Evolutionary conservation across 2,888 invertebrate species (phyloP), one percentile per base, ranked within the genome.

Genomic region (Cyrtodaria siliqua): DNA sequence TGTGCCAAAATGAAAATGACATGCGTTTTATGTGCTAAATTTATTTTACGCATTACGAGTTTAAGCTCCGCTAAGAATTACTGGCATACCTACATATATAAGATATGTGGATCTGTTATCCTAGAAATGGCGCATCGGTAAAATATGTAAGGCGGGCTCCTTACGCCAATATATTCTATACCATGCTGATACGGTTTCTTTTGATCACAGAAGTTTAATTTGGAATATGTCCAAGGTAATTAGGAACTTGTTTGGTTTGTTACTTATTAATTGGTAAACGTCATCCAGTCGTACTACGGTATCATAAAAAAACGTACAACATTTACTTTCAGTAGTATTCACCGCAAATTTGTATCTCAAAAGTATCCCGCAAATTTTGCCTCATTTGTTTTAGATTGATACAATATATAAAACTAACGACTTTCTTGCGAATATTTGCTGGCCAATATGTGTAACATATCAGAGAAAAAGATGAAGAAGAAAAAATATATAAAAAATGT

Each of bases 161-260:
- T 9, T 6, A 44, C 44, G n/a, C n/a, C n/a, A n/a, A n/a, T n/a
- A n/a, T n/a, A n/a, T n/a, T 16, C 16, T 16, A 16, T 44, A 23
- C 23, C 56, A 56, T 18, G 56, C 56, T 56, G 56, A 20, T 56
- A 14, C 38, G 14, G 12, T n/a, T 23, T 33, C 40, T 33, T 64
- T 67, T 67, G 67, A 67, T 67, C 67, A 27, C 2, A 12, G 26
- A 33, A 44, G 29, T 33, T 57, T 38, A 27, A 59, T 49, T 67
- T 67, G 67, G 67, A 57, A 57, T 44, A 27, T 57, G 50, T 67
- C 67, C 67, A 67, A 67, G 18, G n/a, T 29, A 6, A 57, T 67
- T 49, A 57, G 2, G 33, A 23, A 16, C 18, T 40, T 23, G 33
- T 57, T 57, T 40, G 40, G 42, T 57, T 29, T 57, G 57, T 67